These are phyloP conservation scores for Harpalus rufipes DNA, from an alignment of 2,888 invertebrate species.

Conservation along the genomic window DNA sequence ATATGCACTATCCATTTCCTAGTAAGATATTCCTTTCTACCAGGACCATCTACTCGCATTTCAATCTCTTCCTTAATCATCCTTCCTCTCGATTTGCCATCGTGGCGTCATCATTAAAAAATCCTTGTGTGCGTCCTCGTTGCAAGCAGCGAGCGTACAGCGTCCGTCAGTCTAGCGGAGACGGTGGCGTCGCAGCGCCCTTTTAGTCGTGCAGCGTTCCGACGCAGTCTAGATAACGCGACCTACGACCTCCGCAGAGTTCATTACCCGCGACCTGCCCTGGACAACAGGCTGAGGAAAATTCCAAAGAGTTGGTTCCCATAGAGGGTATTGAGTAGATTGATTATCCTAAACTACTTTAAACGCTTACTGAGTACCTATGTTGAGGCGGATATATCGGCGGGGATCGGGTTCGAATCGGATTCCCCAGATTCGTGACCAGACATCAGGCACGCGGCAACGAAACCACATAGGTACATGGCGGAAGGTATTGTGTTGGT, in stretches of 20 bases:
- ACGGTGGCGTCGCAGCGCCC: conserved; percentile 18
- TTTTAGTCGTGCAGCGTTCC: conserved; percentile 33
- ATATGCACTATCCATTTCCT: no score
- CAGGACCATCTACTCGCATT: neutral
- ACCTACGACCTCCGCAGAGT: conserved; percentile 55
- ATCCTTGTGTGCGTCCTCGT: conserved; percentile 1
- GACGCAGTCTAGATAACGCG: conserved; percentile 55
- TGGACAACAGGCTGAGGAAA: neutral
- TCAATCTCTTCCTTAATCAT: neutral
- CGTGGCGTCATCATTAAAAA: neutral
- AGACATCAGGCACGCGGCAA: no score
- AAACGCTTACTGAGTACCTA: no score
- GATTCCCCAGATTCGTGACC: no score
- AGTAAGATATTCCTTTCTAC: conserved; percentile 4
- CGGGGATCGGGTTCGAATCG: no score
- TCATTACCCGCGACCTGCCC: conserved; percentile 53
- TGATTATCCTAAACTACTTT: no score
- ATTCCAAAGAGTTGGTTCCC: neutral
- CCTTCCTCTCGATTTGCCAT: neutral
- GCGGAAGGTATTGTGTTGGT: no score
- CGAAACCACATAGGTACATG: no score
- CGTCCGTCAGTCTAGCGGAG: neutral
- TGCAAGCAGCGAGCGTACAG: neutral
- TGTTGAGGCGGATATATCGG: no score
- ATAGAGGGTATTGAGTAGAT: neutral